A percentile compares a stretch with the other conserved stretches of the same genome.
Evolutionary conservation across 1,140 invertebrate genomes (phyloP).

Genomic region (Cyclargus thomasi): DNA sequence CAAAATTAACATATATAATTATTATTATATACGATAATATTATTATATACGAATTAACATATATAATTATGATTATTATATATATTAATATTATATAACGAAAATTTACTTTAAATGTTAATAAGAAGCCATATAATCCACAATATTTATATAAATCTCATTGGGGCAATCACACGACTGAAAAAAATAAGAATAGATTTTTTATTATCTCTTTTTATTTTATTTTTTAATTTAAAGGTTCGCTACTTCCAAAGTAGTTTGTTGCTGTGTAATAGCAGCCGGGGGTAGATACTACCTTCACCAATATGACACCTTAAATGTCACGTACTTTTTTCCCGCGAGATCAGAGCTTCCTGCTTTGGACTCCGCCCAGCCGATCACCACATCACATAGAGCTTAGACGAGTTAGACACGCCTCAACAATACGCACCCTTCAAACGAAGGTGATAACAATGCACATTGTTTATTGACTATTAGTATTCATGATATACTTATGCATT

Average conservation of each 20-base stretch:
- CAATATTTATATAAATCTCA: too few species aligned
- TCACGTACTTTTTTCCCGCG: constrained; percentile 38
- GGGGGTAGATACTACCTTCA: neutral
- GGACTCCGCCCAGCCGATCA: constrained; percentile 35
- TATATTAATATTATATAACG: too few species aligned
- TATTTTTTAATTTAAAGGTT: neutral
- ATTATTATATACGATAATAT: too few species aligned
- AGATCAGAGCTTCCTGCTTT: constrained; percentile 47
- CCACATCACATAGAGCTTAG: constrained; percentile 22
- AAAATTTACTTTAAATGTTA: too few species aligned
- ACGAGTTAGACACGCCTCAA: constrained; percentile 10
- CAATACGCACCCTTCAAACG: neutral
- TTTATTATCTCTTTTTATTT: too few species aligned
- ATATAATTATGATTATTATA: too few species aligned
- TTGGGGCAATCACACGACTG: too few species aligned
- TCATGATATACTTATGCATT: neutral
- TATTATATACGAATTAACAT: too few species aligned
- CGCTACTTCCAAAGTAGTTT: neutral
- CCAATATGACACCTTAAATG: constrained; percentile 33
- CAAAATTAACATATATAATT: too few species aligned
- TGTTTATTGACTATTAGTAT: neutral
- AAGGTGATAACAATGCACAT: neutral
- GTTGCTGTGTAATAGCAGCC: constrained; percentile 5
- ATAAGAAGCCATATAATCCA: too few species aligned
- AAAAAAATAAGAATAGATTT: neutral